Evolutionary conservation across 2,888 invertebrate genomes (phyloP), one percentile per base, ranked within the genome.

Genomic region (Trissolcus brochymenae): DNA sequence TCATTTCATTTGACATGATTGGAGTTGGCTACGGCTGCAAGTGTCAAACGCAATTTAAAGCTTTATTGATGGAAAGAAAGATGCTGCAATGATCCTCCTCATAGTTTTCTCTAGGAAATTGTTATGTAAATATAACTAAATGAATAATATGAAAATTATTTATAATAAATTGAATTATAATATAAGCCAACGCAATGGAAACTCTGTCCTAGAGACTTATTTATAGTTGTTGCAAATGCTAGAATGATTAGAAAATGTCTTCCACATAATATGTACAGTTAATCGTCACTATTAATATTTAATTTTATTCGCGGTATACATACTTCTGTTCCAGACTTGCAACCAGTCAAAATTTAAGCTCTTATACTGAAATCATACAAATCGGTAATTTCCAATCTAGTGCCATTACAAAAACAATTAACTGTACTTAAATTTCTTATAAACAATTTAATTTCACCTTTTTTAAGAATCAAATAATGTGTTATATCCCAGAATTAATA

Each of bases 271-370:
- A 59, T 49, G 29, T 49, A 59, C 16, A 49, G 59, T 29, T 49
- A 49, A 14, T 16, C 29, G 16, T n/a, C 7, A 19, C 46, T 43
- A 19, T 57, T 46, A 7, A 46, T 57, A 57, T 55, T 19, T 43
- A 65, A 43, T 54, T 65, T 65, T 16, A 65, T 65, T 46, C 49
- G 17, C 0, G 65, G 65, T 41, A 65, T 65, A 17, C 46, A 65
- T 25, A 54, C 43, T 43, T n/a, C 54, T 13, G 50, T 25, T 19
- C 64, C 64, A 11, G 40, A 13, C 25, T 6, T 35, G 6, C 2
- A 14, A 16, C 61, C 61, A 11, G 64, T 64, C 16, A 64, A 43
- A 17, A 64, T 64, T 53, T 54, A 41, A 1, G 43, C 53, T 54
- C 54, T 9, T 43, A 64, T 54, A 54, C 54, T 64, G 14, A 21